Conservation (phyloP, 2,888 invertebrate genomes). For the Leptinotarsa peninsularis region DNA sequence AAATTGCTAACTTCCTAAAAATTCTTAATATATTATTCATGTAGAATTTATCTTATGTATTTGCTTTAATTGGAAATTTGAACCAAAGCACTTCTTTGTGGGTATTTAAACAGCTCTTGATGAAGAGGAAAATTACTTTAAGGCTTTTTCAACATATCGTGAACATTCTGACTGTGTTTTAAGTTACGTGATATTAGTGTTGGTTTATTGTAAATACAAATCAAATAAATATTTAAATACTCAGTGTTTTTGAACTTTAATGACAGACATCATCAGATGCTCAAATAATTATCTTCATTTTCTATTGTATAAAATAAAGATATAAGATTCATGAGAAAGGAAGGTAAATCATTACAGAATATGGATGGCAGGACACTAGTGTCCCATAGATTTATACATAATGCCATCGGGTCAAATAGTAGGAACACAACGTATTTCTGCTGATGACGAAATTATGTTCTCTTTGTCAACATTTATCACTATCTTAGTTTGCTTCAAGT, state of each 20-base stretch:
- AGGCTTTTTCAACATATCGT: not conserved
- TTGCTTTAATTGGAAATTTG: not conserved
- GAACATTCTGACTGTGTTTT: not conserved
- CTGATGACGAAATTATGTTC: no score
- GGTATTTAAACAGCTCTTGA: not conserved
- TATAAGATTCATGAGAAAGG: no score
- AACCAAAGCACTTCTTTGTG: not conserved
- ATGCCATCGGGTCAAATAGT: no score
- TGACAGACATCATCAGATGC: no score
- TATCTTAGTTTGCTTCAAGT: no score
- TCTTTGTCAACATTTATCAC: no score
- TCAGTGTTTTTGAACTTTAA: not conserved
- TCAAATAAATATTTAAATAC: not conserved
- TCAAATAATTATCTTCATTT: no score
- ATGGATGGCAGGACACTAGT: no score
- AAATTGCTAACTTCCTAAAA: conserved; percentile 21
- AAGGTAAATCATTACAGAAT: no score
- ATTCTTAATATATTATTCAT: conserved; percentile 10
- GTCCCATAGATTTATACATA: no score
- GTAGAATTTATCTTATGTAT: not conserved
- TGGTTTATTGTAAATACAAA: conserved; percentile 6
- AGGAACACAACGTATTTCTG: no score
- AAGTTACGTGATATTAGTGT: conserved; percentile 1
- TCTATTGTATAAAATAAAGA: no score
- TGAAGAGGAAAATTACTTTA: not conserved